A percentile compares a stretch with the other conserved stretches of the same genome.
Evolutionary conservation across 2,797 vertebrate species (phyloP).

Genomic region (Sylvia borin): DNA sequence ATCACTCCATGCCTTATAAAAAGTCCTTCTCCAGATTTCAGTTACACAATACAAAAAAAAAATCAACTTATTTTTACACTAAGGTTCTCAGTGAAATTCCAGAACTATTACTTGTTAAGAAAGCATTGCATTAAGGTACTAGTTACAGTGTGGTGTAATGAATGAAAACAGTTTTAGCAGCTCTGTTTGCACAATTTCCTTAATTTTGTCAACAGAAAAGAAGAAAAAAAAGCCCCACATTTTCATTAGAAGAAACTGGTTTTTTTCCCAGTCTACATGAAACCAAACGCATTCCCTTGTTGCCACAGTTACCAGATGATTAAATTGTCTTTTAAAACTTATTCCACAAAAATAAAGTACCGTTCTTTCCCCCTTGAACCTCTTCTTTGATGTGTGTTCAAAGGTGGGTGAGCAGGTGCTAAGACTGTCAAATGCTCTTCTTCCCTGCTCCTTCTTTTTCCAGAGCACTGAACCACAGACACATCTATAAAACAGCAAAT

Average conservation of each 20-base stretch:
- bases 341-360: slow-evolving; percentile 1
- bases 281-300: slow-evolving; percentile 34
- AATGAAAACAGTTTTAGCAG: background rate
- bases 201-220: slow-evolving; percentile 36
- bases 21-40: background rate
- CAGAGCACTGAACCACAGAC: background rate
- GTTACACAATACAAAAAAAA: background rate
- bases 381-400: slow-evolving; percentile 52
- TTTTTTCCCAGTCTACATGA: slow-evolving; percentile 25
- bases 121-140: background rate
- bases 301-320: slow-evolving; percentile 53
- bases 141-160: background rate
- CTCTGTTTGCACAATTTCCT: background rate
- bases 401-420: slow-evolving; percentile 40
- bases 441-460: background rate
- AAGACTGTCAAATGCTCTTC: slow-evolving; percentile 19
- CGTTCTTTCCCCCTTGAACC: slow-evolving; percentile 31
- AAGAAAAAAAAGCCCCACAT: fast-evolving
- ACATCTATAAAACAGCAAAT: background rate
- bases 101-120: background rate
- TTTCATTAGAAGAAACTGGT: background rate
- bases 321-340: slow-evolving; percentile 13
- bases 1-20: background rate
- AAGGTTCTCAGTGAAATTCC: background rate
- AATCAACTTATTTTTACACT: background rate